Percentiles rank a stretch among this genome's conserved stretches.
phyloP scores from a whole-genome alignment of 2,888 invertebrate genomes.

The Ormyrus labotus region DNA sequence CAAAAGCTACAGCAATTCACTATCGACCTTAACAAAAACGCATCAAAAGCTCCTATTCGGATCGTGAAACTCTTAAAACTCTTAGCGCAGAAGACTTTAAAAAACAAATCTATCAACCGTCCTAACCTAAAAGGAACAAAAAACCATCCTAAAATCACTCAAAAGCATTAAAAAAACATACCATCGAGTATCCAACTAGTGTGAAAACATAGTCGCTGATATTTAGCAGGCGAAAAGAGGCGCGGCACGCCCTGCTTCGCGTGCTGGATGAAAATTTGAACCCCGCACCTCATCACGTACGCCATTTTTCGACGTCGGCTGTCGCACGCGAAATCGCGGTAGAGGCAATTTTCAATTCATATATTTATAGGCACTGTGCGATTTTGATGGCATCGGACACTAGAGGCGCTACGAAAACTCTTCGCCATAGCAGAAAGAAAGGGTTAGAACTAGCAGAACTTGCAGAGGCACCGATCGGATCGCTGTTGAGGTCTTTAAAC shows the following conservation, averaged over 20 bases:
- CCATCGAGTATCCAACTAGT: conserved; percentile 71
- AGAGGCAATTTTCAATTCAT: no score
- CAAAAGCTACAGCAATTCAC: neutral
- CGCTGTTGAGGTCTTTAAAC: no score
- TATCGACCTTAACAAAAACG: no score
- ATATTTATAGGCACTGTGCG: no score
- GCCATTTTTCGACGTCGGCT: conserved; percentile 65
- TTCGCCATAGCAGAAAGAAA: no score
- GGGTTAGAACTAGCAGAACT: no score
- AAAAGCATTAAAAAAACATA: conserved; percentile 60
- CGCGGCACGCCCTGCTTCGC: conserved; percentile 63
- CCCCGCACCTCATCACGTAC: conserved; percentile 68
- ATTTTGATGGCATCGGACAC: no score
- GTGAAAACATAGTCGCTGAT: conserved; percentile 71
- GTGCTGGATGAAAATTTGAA: conserved; percentile 64
- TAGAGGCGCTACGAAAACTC: no score
- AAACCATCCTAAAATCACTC: conserved; percentile 37
- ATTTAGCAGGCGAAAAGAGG: conserved; percentile 64
- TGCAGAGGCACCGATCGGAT: no score
- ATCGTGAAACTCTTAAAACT: no score
- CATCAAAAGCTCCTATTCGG: no score
- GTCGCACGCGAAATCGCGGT: conserved; percentile 13
- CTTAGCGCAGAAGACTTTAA: conserved; percentile 2
- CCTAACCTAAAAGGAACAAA: conserved; percentile 63
- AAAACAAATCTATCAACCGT: conserved; percentile 15